Evolutionary conservation across 2,113 vertebrate species (phyloP), one percentile per base, ranked within the genome.

Genomic region (Callipepla squamata): DNA sequence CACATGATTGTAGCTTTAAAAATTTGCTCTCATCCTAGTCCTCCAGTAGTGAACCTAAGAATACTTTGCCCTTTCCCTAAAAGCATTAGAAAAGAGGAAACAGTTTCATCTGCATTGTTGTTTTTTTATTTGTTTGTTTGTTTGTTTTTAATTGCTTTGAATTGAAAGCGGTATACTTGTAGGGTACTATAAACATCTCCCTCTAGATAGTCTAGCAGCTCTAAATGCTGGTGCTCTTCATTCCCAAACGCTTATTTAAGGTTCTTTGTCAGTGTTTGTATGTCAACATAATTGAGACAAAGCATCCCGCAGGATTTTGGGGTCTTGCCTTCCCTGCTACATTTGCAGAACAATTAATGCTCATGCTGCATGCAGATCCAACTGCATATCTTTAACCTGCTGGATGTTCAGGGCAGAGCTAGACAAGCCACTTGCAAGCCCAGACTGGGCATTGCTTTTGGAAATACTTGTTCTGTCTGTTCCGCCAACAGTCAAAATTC

Each of bases 321-420:
- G 11, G 13, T 13, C 7, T 84, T 76, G 17, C 26, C 22, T 69
- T 82, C 50, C 77, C 30, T 87, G 48, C 48, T 51, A 6, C 68
- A 67, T 25, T 42, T 75, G 53, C n/a, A 80, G 57, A 32, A 30
- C 57, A 72, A 59, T 81, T 63, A 12, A 42, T 45, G 28, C 45
- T 61, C 1, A 0, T 47, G 18, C 53, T 79, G 25, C 11, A 3
- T 47, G 40, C 19, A 48, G 19, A 30, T 91, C 68, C 59, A 75
- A 1, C 38, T 53, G 40, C 0, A 0, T 61, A 13, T 47, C 45
- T 76, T 57, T 13, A 63, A 36, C 38, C 32, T 74, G 12, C n/a
- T 77, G 59, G 72, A 48, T 80, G 59, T 44, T 72, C 74, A 38
- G 32, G n/a, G 9, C 55, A 80, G 47, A 82, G 28, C 34, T 47